phyloP scores from a whole-genome alignment of 2,113 vertebrate species.

The Chrysemys picta region DNA sequence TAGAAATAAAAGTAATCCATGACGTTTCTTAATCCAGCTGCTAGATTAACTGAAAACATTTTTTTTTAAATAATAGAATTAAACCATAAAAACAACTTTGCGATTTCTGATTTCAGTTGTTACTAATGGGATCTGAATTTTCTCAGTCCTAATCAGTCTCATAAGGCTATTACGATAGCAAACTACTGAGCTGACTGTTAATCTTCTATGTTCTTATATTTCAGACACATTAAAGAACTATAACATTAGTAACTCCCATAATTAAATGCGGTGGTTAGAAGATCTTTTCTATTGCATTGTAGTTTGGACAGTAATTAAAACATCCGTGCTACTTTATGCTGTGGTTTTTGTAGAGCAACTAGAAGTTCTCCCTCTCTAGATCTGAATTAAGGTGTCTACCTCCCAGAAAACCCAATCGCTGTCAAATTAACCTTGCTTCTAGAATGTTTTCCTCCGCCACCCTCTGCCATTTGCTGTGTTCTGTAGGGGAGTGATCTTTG shows the following conservation, averaged over 20 bases:
- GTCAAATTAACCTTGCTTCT: conserved; percentile 15
- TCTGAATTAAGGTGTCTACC: not conserved
- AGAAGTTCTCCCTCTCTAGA: not conserved
- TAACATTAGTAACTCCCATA: not conserved
- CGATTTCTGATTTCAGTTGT: not conserved
- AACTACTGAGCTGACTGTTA: not conserved
- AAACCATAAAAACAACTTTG: not conserved
- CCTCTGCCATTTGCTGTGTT: not conserved
- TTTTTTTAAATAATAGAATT: not conserved
- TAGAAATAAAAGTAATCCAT: not conserved
- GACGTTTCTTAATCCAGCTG: not conserved
- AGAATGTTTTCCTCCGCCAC: not conserved
- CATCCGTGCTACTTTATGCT: not conserved
- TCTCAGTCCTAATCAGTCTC: not conserved
- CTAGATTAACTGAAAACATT: conserved; percentile 11
- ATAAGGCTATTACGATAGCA: rapidly evolving
- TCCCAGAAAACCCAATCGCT: not conserved
- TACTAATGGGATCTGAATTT: not conserved
- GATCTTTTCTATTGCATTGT: not conserved
- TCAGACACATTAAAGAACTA: not conserved
- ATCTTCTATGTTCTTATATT: not conserved
- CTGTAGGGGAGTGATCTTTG: not conserved
- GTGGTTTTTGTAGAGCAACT: not conserved
- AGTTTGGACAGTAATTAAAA: not conserved
- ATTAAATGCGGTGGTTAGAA: not conserved